Evolutionary conservation across 1,140 invertebrate genomes (phyloP), one percentile per base, ranked within the genome.

Genomic region (Aphidius gifuensis): DNA sequence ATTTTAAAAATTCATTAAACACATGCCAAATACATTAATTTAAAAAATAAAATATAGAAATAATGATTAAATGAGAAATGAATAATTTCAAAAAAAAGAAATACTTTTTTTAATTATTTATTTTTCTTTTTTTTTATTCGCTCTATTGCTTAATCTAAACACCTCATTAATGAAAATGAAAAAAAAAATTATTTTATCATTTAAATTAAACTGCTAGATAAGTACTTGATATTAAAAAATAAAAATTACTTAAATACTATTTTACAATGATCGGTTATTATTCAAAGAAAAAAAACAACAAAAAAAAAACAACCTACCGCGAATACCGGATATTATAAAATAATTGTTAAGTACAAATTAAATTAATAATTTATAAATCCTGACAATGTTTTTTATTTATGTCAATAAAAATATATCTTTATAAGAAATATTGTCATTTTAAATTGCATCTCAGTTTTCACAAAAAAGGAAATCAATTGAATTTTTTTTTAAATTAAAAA

Each of bases 221-320:
- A 64, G 60, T 71, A 71, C 54, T 60, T 66, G 54, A 62, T 68
- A 66, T 61, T 64, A 64, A 71, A 32, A 32, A 69, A 72, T 50
- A 58, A 57, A 51, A 61, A 69, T 61, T 71, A 68, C 69, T 77
- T 78, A 78, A 72, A 62, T 74, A 72, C 68, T 76, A 79, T 72
- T 71, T 70, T 76, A 75, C 66, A 71, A 61, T 66, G 64, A 62
- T 64, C 43, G 61, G 50, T 32, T 42, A 54, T 55, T 60, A 50
- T 49, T 49, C 59, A 47, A 40, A 55, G 38, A 58, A 58, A 32
- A 3, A 32, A 32, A 32, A 32, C n/a, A n/a, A 47, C 51, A 32
- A 32, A 32, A 32, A 32, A 32, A 32, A 32, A 32, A 32, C 23
- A 32, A 32, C 23, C 23, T 32, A 32, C 23, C 23, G 23, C 23